phyloP scores from a whole-genome alignment of 2,113 vertebrate species.

The Nothoprocta perdicaria region DNA sequence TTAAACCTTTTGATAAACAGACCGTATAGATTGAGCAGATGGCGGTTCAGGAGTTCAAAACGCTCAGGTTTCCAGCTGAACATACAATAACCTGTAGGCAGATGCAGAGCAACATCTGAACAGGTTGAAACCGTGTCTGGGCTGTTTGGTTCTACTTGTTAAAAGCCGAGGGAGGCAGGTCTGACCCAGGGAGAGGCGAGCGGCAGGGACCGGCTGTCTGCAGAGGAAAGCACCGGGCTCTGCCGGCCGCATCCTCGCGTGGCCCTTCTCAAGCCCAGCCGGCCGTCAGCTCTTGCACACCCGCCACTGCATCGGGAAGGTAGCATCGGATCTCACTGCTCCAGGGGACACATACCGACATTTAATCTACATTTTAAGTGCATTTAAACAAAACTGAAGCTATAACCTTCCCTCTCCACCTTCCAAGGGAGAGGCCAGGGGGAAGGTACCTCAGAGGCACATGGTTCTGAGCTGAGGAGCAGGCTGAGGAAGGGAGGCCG shows the following conservation, averaged over 20 bases:
- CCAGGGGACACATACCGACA: not conserved
- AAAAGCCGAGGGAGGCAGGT: not conserved
- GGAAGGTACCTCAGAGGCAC: not conserved
- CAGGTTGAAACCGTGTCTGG: constrained; percentile 40
- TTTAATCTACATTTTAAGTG: constrained; percentile 28
- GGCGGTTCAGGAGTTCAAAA: constrained; percentile 62
- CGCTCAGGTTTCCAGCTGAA: constrained; percentile 46
- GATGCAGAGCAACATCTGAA: constrained; percentile 63
- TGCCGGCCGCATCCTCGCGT: not conserved
- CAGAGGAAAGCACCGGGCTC: not conserved
- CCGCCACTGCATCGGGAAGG: constrained; percentile 31
- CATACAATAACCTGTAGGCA: constrained; percentile 63
- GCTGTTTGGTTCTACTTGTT: constrained; percentile 28
- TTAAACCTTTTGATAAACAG: constrained; percentile 51
- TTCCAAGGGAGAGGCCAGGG: not conserved
- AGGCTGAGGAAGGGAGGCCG: not conserved
- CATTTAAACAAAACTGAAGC: not conserved
- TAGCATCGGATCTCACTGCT: not conserved
- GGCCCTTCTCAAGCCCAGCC: not conserved
- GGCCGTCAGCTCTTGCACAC: not conserved
- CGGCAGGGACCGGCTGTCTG: not conserved
- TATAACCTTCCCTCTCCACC: not conserved
- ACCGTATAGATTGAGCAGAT: constrained; percentile 48
- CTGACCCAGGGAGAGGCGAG: not conserved
- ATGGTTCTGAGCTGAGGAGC: not conserved